phyloP scores from a whole-genome alignment of 1,140 invertebrate species.

The Pissodes strobi region DNA sequence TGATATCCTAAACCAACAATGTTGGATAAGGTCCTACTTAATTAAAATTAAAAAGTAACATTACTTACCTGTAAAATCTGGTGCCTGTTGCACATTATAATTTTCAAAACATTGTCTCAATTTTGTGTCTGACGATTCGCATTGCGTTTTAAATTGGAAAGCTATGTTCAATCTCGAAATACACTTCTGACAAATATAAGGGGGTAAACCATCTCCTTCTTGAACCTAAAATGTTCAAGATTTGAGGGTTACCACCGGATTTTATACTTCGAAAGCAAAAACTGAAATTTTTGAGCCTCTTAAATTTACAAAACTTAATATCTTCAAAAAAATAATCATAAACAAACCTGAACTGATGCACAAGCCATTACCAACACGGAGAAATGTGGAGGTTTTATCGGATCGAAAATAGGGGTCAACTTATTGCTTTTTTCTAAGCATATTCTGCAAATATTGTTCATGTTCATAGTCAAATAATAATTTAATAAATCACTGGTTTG shows the following conservation, averaged over 20 bases:
- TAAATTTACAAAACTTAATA: constrained; percentile 34
- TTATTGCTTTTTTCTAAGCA: constrained; percentile 67
- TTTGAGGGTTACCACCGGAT: constrained; percentile 36
- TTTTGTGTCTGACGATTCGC: constrained; percentile 65
- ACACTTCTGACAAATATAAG: constrained; percentile 69
- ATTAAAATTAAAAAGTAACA: too few relatives aligned
- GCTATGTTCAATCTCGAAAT: constrained; percentile 67
- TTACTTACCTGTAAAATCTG: too few relatives aligned
- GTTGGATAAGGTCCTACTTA: too few relatives aligned
- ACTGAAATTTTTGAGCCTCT: neutral
- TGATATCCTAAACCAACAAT: constrained; percentile 25
- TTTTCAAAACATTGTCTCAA: constrained; percentile 64
- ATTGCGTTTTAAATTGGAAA: constrained; percentile 70
- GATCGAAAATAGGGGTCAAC: constrained; percentile 65
- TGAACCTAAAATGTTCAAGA: constrained; percentile 58
- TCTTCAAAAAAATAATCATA: neutral
- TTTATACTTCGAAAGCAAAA: neutral
- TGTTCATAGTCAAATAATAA: constrained; percentile 53
- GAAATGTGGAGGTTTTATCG: constrained; percentile 60
- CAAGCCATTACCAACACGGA: constrained; percentile 68
- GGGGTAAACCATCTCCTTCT: constrained; percentile 66
- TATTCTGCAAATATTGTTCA: constrained; percentile 64
- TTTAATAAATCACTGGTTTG: constrained; percentile 47
- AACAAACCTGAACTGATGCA: constrained; percentile 63
- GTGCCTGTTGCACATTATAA: too few relatives aligned